A percentile compares a stretch with the other conserved stretches of the same genome.
Evolutionary conservation across 2,888 invertebrate genomes (phyloP).

Genomic region (Harpalus rubripes): DNA sequence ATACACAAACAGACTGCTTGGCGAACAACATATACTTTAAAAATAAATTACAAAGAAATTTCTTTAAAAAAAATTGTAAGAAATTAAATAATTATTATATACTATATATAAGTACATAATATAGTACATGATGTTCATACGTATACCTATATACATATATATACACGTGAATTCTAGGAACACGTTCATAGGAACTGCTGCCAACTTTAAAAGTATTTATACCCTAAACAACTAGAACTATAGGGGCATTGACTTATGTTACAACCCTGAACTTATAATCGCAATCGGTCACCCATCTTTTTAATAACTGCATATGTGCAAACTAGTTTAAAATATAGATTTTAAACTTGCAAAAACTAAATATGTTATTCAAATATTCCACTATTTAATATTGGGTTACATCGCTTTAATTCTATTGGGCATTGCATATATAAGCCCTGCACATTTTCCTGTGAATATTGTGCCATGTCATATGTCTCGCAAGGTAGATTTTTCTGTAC

Average conservation of each 20-base stretch:
- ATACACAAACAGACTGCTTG: neutral
- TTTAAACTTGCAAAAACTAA: too few relatives aligned
- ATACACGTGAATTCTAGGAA: neutral
- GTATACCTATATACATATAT: neutral
- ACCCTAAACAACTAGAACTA: neutral
- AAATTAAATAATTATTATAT: neutral
- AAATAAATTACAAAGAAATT: neutral
- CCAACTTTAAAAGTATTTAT: constrained; percentile 3
- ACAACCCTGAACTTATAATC: neutral
- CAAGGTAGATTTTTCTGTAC: too few relatives aligned
- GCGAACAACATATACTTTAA: neutral
- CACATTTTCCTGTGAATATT: too few relatives aligned
- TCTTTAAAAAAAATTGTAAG: neutral
- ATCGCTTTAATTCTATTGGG: too few relatives aligned
- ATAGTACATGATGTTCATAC: neutral
- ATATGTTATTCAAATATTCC: too few relatives aligned
- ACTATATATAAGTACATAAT: neutral
- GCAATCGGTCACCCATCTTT: neutral
- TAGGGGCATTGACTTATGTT: neutral
- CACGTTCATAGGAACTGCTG: neutral
- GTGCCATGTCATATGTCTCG: too few relatives aligned
- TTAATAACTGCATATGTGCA: neutral
- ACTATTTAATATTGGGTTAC: too few relatives aligned
- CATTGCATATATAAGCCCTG: too few relatives aligned
- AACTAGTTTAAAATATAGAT: too few relatives aligned